Percentiles rank a stretch among this genome's conserved stretches.
These are phyloP conservation scores for Notechis scutatus DNA, from an alignment of 2,113 vertebrate species.

Conservation along the genomic window DNA sequence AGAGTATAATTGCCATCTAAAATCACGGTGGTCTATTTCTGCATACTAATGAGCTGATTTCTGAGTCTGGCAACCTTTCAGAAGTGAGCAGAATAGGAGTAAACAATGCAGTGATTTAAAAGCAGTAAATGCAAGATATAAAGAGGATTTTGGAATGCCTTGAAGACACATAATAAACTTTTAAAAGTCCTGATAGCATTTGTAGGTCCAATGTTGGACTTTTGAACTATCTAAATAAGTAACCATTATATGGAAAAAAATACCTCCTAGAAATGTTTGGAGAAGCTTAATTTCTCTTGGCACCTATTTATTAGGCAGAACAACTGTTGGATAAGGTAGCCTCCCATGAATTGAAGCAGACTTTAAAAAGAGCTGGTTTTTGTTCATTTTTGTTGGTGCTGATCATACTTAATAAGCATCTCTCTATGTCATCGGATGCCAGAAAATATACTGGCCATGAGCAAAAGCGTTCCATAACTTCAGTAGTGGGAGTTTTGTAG, in stretches of 20 bases:
- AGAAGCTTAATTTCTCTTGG: neutral
- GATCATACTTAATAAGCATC: conserved; percentile 20
- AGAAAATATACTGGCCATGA: neutral
- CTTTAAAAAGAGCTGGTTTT: neutral
- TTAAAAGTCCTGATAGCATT: conserved; percentile 7
- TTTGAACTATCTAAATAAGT: conserved; percentile 6
- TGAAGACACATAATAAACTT: conserved; percentile 20
- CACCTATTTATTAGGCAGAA: neutral
- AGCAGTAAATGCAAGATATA: conserved; percentile 27
- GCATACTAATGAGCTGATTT: conserved; percentile 55
- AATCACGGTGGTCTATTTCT: conserved; percentile 56
- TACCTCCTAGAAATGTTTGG: conserved; percentile 10
- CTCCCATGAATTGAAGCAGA: neutral
- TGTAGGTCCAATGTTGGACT: conserved; percentile 8
- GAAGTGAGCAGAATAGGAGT: conserved; percentile 45
- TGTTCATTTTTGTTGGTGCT: neutral
- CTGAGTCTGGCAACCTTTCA: conserved; percentile 49
- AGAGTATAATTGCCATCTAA: conserved; percentile 45
- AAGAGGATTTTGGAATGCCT: conserved; percentile 26
- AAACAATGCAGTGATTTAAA: conserved; percentile 33
- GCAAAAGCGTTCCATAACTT: neutral
- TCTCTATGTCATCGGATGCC: conserved; percentile 23
- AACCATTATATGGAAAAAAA: conserved; percentile 19
- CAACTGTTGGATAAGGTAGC: neutral
- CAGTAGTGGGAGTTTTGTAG: neutral